These are phyloP conservation scores for Siniperca chuatsi DNA, from an alignment of 2,113 vertebrate species.

Conservation along the genomic window DNA sequence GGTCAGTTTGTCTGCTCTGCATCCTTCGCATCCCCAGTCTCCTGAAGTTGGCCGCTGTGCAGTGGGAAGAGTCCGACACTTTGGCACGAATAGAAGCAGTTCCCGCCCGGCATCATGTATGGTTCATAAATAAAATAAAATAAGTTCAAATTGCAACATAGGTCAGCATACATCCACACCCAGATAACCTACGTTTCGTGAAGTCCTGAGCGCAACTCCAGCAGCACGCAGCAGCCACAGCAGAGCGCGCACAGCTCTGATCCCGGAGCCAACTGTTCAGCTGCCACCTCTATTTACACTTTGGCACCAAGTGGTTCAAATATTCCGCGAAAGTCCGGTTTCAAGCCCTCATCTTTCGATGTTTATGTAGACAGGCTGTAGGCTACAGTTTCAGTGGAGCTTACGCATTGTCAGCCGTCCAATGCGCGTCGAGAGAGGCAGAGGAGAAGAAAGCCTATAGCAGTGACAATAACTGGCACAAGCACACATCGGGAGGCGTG, in stretches of 20 bases:
- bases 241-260: conserved; percentile 33
- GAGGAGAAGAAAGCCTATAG: conserved; percentile 15
- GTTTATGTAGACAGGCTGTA: conserved; percentile 27
- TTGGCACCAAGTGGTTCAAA: conserved; percentile 42
- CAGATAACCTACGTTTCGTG: conserved; percentile 6
- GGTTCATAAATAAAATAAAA: background rate
- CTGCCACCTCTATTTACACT: conserved; percentile 38
- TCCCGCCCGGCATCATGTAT: conserved; percentile 10
- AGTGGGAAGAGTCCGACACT: conserved; percentile 49
- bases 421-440: conserved; percentile 63
- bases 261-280: conserved; percentile 4
- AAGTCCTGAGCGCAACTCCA: conserved; percentile 68
- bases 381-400: conserved; percentile 55
- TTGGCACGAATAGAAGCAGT: background rate
- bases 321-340: conserved; percentile 43
- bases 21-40: conserved; percentile 44
- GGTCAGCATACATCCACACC: conserved; percentile 44
- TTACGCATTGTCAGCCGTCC: conserved; percentile 57
- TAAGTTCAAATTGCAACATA: conserved; percentile 45
- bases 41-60: conserved; percentile 64
- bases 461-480: conserved; percentile 41
- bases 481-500: conserved; percentile 36
- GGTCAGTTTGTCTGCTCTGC: conserved; percentile 27
- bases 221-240: conserved; percentile 35
- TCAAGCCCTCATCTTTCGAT: conserved; percentile 32